A percentile compares a stretch with the other conserved stretches of the same genome.
These are phyloP conservation scores for Excalfactoria chinensis DNA, from an alignment of 2,113 vertebrate species.

Conservation along the genomic window DNA sequence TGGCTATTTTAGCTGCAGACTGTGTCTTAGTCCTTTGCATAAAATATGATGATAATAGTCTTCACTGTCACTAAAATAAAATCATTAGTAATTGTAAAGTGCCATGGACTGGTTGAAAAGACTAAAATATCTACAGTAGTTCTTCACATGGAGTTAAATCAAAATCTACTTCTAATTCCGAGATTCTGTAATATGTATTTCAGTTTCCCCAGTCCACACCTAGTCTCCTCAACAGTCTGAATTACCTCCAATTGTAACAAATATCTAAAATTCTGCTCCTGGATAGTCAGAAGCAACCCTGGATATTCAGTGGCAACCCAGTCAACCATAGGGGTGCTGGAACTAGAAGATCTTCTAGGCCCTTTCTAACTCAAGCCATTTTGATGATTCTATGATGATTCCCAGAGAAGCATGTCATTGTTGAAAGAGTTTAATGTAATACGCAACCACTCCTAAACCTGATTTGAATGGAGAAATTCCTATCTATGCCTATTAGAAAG, in stretches of 20 bases:
- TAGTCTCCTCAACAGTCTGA: background rate
- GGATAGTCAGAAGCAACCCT: background rate
- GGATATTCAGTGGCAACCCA: background rate
- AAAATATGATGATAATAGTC: background rate
- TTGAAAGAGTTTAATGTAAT: background rate
- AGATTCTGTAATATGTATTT: background rate
- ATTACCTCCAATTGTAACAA: background rate
- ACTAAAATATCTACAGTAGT: background rate
- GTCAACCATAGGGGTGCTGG: background rate
- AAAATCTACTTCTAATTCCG: background rate
- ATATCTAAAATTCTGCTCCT: background rate
- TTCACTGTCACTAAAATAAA: background rate
- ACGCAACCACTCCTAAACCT: background rate
- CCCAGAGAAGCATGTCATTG: background rate
- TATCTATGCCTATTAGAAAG: background rate
- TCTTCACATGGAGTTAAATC: background rate
- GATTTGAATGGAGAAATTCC: background rate
- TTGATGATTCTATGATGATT: background rate
- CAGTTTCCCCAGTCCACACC: background rate
- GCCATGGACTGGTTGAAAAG: background rate
- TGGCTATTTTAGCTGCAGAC: background rate
- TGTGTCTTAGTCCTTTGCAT: background rate
- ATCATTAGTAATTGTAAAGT: background rate
- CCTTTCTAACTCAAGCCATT: background rate
- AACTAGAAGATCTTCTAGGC: background rate